Evolutionary conservation across 2,888 invertebrate species (phyloP), one percentile per base, ranked within the genome.

Genomic region (Bhutanitis thaidina): DNA sequence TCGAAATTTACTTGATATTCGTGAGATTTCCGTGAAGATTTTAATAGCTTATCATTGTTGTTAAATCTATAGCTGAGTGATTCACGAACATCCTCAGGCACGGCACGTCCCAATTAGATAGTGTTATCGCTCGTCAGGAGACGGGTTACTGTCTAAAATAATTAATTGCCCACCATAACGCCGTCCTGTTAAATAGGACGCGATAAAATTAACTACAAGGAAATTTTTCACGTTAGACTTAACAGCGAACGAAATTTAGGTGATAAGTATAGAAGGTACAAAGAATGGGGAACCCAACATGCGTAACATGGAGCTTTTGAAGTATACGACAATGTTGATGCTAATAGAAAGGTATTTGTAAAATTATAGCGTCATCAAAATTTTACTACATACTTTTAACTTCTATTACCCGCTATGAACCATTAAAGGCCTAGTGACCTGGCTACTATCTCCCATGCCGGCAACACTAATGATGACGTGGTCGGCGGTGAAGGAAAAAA

Each of bases 91-190:
- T 44, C 52, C 49, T 49, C 59, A 66, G 68, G 67, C 65, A 52
- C 73, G 68, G 67, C 65, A 52, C 73, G 84, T 67, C 80, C 83
- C 64, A 71, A 65, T 75, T 78, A 81, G 83, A 85, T 86, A 82
- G 62, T 56, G 70, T 64, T 83, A 84, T 81, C 85, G 57, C 63
- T 54, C 61, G 37, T 38, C 38, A 59, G 65, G 59, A 61, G 65
- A 61, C 62, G 62, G 60, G 61, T 65, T 67, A 58, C 64, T 58
- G 61, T 57, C 55, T 57, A 44, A 63, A 66, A 64, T 71, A 68
- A 80, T 76, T 76, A 80, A 83, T 80, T 73, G 72, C 66, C 62
- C 54, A 55, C 59, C 58, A 57, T 54, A 51, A 47, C 39, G 44
- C 43, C 15, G 49, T 56, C 56, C 38, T 37, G 37, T 52, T 49